Evolutionary conservation across 2,888 invertebrate genomes (phyloP).

Genomic region (Molorchus minor): DNA sequence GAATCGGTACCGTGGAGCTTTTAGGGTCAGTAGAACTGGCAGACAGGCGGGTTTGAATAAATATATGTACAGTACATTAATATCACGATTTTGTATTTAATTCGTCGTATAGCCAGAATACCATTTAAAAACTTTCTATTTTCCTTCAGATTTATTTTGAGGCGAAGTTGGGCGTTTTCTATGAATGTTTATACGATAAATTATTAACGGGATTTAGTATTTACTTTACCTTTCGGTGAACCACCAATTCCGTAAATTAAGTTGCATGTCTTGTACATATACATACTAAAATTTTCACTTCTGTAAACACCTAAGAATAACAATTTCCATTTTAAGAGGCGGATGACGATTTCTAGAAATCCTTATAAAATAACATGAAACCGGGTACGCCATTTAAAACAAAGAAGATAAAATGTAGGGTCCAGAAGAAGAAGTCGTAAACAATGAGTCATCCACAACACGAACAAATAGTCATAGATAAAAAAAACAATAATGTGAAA

Average conservation of each 20-base stretch:
- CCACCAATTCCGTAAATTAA: neutral
- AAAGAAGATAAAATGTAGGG: too few species aligned
- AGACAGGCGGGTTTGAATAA: conserved; percentile 42
- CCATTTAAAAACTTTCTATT: conserved; percentile 34
- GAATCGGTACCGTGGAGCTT: conserved; percentile 32
- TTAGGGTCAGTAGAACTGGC: conserved; percentile 47
- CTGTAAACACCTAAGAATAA: too few species aligned
- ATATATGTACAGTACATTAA: conserved; percentile 38
- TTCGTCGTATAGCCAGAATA: conserved; percentile 31
- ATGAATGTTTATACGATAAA: neutral
- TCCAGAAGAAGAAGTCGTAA: too few species aligned
- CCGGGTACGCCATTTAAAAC: too few species aligned
- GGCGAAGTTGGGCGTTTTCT: neutral
- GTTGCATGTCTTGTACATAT: neutral
- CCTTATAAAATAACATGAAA: too few species aligned
- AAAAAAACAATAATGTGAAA: too few species aligned
- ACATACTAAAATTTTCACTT: neutral
- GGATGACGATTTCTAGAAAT: too few species aligned
- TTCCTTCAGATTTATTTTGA: conserved; percentile 7
- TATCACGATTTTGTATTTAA: conserved; percentile 35
- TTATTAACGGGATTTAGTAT: neutral
- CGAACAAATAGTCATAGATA: too few species aligned
- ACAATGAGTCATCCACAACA: too few species aligned
- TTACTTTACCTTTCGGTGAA: conserved; percentile 18
- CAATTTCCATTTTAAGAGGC: too few species aligned